A percentile compares a stretch with the other conserved stretches of the same genome.
phyloP scores from a whole-genome alignment of 1,140 invertebrate genomes.

The Caenorhabditis tropicalis region DNA sequence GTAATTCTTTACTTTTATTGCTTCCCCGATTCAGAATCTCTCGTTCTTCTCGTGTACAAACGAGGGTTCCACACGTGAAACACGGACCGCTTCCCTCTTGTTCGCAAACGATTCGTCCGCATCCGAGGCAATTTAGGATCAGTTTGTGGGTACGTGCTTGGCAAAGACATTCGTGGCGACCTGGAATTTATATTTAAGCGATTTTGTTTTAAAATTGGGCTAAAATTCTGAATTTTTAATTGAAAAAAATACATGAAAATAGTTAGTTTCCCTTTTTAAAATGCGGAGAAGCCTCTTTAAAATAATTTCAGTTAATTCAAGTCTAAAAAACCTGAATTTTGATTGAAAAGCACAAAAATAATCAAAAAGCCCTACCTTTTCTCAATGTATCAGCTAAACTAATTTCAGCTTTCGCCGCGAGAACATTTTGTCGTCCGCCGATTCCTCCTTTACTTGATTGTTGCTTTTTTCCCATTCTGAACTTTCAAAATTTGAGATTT shows the following conservation, averaged over 20 bases:
- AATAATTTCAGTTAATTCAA: too few relatives aligned
- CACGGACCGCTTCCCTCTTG: slow-evolving; percentile 97
- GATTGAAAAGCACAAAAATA: too few relatives aligned
- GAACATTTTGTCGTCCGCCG: neutral
- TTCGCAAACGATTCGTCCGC: slow-evolving; percentile 90
- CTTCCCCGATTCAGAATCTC: slow-evolving; percentile 55
- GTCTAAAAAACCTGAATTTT: too few relatives aligned
- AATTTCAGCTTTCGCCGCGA: neutral
- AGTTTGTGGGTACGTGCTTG: slow-evolving; percentile 87
- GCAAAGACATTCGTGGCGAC: slow-evolving; percentile 87
- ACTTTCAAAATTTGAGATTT: neutral
- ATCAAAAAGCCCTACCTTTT: too few relatives aligned
- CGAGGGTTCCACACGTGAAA: slow-evolving; percentile 85
- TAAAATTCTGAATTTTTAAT: too few relatives aligned
- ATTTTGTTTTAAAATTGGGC: too few relatives aligned
- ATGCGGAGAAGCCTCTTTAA: too few relatives aligned
- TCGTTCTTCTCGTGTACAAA: slow-evolving; percentile 73
- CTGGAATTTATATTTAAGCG: too few relatives aligned
- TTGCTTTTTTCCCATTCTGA: slow-evolving; percentile 11
- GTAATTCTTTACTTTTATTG: slow-evolving; percentile 53
- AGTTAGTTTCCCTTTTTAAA: too few relatives aligned
- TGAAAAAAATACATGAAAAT: too few relatives aligned
- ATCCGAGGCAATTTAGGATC: slow-evolving; percentile 90
- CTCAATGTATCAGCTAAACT: neutral
- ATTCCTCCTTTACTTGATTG: neutral